Evolutionary conservation across 2,797 vertebrate species (phyloP).

Genomic region (Limosa lapponica): DNA sequence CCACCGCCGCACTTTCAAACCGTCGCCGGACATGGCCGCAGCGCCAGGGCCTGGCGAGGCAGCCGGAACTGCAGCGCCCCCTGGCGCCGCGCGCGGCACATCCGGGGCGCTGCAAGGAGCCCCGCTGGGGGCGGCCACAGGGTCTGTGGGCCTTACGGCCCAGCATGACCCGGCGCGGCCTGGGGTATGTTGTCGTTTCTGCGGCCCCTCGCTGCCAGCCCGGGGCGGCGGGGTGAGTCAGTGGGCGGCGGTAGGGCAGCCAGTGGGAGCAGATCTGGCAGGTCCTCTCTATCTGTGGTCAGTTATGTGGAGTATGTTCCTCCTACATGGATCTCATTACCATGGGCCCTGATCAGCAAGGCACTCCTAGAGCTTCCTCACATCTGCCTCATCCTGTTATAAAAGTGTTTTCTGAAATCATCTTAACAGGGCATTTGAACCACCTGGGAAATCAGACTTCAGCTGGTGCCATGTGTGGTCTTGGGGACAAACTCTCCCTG

Average conservation of each 20-base stretch:
- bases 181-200: not conserved
- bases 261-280: not conserved
- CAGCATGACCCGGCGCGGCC: not conserved
- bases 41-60: not conserved
- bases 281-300: not conserved
- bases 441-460: not conserved
- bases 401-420: not conserved
- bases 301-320: not conserved
- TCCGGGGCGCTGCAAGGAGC: not conserved
- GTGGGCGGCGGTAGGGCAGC: not conserved
- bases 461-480: not conserved
- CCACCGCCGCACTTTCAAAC: not conserved
- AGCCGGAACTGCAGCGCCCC: not conserved
- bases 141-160: not conserved
- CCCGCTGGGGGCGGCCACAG: not conserved
- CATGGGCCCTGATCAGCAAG: not conserved
- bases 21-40: not conserved
- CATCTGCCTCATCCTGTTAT: not conserved
- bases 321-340: not conserved
- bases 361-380: not conserved
- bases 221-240: not conserved
- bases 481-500: not conserved
- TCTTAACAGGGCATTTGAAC: not conserved
- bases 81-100: not conserved
- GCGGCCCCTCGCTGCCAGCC: not conserved